Evolutionary conservation across 2,888 invertebrate species (phyloP).

Genomic region (Encarsia formosa): DNA sequence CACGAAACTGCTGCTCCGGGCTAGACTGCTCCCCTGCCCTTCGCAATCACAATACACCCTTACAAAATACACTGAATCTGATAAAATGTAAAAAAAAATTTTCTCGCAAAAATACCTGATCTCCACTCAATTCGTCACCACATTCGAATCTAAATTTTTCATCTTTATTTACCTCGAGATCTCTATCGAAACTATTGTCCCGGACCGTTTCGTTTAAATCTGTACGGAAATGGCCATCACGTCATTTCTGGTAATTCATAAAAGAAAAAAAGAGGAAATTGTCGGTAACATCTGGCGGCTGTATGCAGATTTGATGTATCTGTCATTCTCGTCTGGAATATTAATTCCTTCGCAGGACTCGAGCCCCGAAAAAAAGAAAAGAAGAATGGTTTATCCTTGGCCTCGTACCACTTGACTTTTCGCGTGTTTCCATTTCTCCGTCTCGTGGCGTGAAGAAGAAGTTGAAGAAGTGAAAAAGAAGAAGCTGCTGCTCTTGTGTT

Average conservation of each 20-base stretch:
- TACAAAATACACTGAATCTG: too few relatives aligned
- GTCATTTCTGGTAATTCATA: neutral
- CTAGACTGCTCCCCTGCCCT: too few relatives aligned
- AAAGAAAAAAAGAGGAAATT: conserved; percentile 5
- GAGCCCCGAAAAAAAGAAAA: too few relatives aligned
- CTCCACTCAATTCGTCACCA: too few relatives aligned
- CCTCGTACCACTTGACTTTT: conserved; percentile 11
- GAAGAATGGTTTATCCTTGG: conserved; percentile 21
- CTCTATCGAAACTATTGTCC: neutral
- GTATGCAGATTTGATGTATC: conserved; percentile 51
- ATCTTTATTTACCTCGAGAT: too few relatives aligned
- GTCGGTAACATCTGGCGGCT: conserved; percentile 32
- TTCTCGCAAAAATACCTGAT: too few relatives aligned
- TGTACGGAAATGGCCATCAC: too few relatives aligned
- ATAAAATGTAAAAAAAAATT: too few relatives aligned
- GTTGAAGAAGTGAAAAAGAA: neutral
- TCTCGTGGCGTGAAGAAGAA: conserved; percentile 8
- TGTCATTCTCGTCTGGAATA: conserved; percentile 50
- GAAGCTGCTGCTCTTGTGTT: conserved; percentile 21
- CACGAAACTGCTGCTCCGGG: conserved; percentile 35
- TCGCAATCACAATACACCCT: too few relatives aligned
- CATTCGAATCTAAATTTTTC: too few relatives aligned
- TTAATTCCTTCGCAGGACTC: conserved; percentile 41
- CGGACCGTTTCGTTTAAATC: neutral
- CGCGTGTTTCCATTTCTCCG: neutral